Evolutionary conservation across 2,797 vertebrate genomes (phyloP).

Genomic region (Vireo griseus): DNA sequence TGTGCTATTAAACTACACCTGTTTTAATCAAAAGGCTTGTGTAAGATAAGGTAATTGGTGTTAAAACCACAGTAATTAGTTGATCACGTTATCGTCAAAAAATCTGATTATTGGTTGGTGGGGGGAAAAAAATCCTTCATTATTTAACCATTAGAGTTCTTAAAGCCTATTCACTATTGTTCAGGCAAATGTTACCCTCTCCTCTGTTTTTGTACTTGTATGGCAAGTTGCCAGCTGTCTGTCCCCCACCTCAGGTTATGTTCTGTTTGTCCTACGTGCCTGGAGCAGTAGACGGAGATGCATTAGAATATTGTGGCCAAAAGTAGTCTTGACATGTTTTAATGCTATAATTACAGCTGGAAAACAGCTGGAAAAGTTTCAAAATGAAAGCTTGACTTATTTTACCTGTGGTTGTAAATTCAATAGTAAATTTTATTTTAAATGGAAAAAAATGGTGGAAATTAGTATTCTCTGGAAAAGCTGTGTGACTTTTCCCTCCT

Average conservation of each 20-base stretch:
- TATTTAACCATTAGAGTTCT: slow-evolving; percentile 54
- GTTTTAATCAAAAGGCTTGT: not conserved
- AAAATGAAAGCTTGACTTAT: not conserved
- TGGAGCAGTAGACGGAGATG: not conserved
- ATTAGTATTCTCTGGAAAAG: not conserved
- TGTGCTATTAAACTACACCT: not conserved
- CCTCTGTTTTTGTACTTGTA: slow-evolving; percentile 49
- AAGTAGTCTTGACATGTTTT: not conserved
- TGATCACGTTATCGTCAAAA: not conserved
- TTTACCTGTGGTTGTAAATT: not conserved
- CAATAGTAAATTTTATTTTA: not conserved
- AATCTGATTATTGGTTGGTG: not conserved
- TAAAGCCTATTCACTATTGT: slow-evolving; percentile 72
- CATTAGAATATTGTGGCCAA: not conserved
- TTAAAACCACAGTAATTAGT: not conserved
- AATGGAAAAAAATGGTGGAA: not conserved
- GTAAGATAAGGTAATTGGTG: not conserved
- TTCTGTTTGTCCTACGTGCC: not conserved
- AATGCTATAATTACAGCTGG: not conserved
- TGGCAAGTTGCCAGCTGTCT: slow-evolving; percentile 39
- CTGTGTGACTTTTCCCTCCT: not conserved
- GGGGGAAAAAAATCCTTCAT: not conserved
- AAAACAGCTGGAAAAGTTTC: not conserved
- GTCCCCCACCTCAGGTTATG: not conserved
- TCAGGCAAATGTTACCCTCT: slow-evolving; percentile 61